Evolutionary conservation across 2,797 vertebrate species (phyloP).

Genomic region (Pangasius djambal): DNA sequence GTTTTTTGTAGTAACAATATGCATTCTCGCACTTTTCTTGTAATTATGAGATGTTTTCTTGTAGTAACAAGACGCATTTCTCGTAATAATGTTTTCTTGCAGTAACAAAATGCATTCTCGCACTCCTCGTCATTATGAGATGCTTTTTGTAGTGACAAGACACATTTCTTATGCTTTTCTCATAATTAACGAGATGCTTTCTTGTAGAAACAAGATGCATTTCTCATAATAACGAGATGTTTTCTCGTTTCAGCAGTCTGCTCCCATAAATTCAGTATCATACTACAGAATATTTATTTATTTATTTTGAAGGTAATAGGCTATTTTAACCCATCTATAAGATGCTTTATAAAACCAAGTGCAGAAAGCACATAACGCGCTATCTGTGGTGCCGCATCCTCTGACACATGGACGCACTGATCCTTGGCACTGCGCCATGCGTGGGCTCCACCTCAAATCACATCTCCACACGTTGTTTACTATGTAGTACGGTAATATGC

Average conservation of each 20-base stretch:
- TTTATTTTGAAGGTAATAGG: neutral
- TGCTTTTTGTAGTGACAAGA: neutral
- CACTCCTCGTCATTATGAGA: neutral
- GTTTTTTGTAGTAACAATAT: too few relatives aligned
- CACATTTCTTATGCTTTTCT: too few relatives aligned
- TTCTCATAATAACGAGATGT: neutral
- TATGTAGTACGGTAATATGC: conserved; percentile 21
- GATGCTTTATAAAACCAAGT: neutral
- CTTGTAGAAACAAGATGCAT: too few relatives aligned
- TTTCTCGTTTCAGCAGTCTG: neutral
- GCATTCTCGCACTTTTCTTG: too few relatives aligned
- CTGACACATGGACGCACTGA: neutral
- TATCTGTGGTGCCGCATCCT: neutral
- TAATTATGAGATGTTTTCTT: too few relatives aligned
- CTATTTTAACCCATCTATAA: neutral
- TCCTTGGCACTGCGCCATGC: neutral
- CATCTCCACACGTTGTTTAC: conserved; percentile 7
- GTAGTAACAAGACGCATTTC: too few relatives aligned
- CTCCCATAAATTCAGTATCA: neutral
- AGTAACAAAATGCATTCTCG: too few relatives aligned
- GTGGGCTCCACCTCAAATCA: conserved; percentile 19
- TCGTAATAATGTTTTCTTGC: too few relatives aligned
- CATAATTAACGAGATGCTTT: too few relatives aligned
- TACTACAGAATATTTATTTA: neutral
- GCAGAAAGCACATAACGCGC: neutral